phyloP scores from a whole-genome alignment of 1,140 invertebrate genomes.

The Mamestra configurata region DNA sequence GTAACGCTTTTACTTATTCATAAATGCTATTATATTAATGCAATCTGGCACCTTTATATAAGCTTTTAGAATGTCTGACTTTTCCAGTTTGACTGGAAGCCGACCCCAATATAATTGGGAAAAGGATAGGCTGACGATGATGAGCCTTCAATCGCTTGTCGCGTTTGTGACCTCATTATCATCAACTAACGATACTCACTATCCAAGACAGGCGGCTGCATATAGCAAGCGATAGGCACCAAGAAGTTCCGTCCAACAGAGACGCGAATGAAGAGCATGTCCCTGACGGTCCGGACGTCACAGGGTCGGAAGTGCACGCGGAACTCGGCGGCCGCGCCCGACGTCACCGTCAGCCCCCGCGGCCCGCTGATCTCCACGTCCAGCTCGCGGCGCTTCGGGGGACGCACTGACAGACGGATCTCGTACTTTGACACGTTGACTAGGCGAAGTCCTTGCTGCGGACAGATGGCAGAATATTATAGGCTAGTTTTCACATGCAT shows the following conservation, averaged over 20 bases:
- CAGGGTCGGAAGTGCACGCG: slow-evolving; percentile 64
- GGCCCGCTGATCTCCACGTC: slow-evolving; percentile 38
- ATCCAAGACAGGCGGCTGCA: slow-evolving; percentile 71
- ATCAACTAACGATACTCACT: slow-evolving; percentile 54
- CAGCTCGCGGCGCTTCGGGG: slow-evolving; percentile 37
- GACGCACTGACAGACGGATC: slow-evolving; percentile 50
- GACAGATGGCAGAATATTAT: too few species aligned
- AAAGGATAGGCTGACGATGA: too few species aligned
- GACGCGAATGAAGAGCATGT: slow-evolving; percentile 64
- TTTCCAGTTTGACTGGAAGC: too few species aligned
- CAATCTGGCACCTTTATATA: too few species aligned
- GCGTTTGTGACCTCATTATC: too few species aligned
- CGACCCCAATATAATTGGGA: too few species aligned
- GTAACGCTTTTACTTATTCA: too few species aligned
- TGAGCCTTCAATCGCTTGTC: too few species aligned
- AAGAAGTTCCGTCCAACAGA: slow-evolving; percentile 58
- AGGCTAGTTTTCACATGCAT: too few species aligned
- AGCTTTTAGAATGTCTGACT: too few species aligned
- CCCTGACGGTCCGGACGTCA: slow-evolving; percentile 62
- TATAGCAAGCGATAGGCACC: slow-evolving; percentile 70
- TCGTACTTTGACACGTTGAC: slow-evolving; percentile 60
- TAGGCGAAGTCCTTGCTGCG: slow-evolving; percentile 54
- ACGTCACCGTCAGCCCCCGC: slow-evolving; percentile 58
- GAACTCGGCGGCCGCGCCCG: slow-evolving; percentile 64
- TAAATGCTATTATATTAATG: too few species aligned